Percentiles rank a stretch among this genome's conserved stretches.
phyloP scores from a whole-genome alignment of 2,113 vertebrate species.

The Xenopus tropicalis region DNA sequence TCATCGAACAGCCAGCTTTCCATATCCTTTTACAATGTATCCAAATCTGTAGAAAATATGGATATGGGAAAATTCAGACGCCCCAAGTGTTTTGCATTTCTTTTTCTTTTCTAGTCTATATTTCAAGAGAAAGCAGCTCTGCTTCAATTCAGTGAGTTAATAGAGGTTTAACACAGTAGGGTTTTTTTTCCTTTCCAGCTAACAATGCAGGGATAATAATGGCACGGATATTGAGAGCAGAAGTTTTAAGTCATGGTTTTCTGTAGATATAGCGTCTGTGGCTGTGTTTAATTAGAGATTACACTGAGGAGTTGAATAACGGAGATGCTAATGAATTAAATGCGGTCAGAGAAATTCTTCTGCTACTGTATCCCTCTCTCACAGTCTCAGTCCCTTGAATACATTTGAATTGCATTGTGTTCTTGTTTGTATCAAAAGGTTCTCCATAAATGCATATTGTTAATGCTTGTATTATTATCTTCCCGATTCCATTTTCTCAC shows the following conservation, averaged over 20 bases:
- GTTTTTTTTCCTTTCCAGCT: constrained; percentile 55
- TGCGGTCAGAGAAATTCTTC: constrained; percentile 27
- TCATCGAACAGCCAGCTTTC: background rate
- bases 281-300: constrained; percentile 71
- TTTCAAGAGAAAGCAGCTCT: background rate
- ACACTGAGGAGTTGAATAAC: constrained; percentile 65
- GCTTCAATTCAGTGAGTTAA: constrained; percentile 18
- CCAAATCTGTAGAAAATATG: constrained; percentile 1
- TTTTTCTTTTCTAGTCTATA: background rate
- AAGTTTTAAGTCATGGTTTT: constrained; percentile 58
- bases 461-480: constrained; percentile 27
- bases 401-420: constrained; percentile 40
- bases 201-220: constrained; percentile 52
- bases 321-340: constrained; percentile 64
- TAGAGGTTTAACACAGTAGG: constrained; percentile 33
- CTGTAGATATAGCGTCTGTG: constrained; percentile 55
- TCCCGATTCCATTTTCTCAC: background rate
- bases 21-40: background rate
- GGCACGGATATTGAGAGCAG: constrained; percentile 59
- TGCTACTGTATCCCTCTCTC: constrained; percentile 11
- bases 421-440: constrained; percentile 36
- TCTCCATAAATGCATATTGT: constrained; percentile 28
- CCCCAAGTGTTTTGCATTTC: constrained; percentile 9
- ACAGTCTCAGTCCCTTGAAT: constrained; percentile 27
- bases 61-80: background rate